These are phyloP conservation scores for Eilema depressum DNA, from an alignment of 2,888 invertebrate genomes.

Conservation along the genomic window DNA sequence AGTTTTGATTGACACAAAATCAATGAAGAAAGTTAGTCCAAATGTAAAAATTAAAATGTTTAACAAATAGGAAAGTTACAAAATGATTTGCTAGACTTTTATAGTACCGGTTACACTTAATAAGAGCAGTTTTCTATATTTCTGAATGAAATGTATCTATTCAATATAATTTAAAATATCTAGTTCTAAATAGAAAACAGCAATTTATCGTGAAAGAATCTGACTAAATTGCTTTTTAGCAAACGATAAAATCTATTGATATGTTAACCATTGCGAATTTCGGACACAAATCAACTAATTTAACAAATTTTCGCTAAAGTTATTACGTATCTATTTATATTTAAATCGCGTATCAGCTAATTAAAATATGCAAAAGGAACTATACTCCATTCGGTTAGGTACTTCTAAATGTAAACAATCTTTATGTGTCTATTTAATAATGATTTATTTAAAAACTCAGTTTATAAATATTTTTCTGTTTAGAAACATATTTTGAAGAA, in stretches of 20 bases:
- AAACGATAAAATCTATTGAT: not conserved
- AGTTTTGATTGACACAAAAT: not conserved
- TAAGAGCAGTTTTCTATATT: not conserved
- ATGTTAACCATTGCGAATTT: not conserved
- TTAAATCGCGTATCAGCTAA: not conserved
- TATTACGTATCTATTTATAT: not conserved
- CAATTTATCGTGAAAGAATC: not conserved
- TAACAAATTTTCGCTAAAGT: not conserved
- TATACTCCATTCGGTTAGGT: too few species aligned
- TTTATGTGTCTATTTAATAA: too few species aligned
- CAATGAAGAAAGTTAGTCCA: not conserved
- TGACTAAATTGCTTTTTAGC: not conserved
- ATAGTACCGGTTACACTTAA: constrained; percentile 1
- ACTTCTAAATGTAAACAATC: too few species aligned
- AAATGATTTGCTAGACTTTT: constrained; percentile 4
- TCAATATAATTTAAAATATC: constrained; percentile 3
- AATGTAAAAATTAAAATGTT: not conserved
- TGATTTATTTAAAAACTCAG: too few species aligned
- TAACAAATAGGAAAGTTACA: not conserved
- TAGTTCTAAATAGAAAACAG: not conserved
- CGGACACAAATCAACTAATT: not conserved
- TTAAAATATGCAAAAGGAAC: not conserved
- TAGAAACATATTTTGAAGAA: too few species aligned
- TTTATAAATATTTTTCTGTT: too few species aligned
- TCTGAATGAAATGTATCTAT: not conserved